These are phyloP conservation scores for Drosophila hamatofila DNA, from an alignment of 2,888 invertebrate genomes.

Conservation along the genomic window DNA sequence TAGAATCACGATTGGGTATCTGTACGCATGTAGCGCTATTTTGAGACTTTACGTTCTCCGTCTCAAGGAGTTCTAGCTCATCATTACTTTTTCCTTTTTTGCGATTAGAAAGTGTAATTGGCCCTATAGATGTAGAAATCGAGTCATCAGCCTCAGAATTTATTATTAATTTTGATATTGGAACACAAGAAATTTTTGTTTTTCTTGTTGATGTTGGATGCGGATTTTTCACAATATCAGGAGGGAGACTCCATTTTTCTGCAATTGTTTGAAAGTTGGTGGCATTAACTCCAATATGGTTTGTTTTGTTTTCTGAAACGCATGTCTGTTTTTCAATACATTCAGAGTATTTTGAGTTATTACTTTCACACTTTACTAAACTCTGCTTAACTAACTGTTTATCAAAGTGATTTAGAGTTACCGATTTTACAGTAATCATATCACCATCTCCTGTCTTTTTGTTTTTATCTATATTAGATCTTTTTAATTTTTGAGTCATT, in stretches of 20 bases:
- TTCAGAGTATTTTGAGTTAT: neutral
- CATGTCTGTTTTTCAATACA: neutral
- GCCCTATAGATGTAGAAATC: neutral
- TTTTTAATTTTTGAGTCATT: neutral
- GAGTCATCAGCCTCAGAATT: neutral
- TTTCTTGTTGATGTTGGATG: constrained; percentile 4
- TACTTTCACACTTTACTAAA: neutral
- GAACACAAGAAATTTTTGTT: constrained; percentile 39
- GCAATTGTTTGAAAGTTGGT: neutral
- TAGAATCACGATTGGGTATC: neutral
- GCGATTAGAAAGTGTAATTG: neutral
- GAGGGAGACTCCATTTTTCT: neutral
- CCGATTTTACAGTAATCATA: neutral
- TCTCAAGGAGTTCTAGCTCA: neutral
- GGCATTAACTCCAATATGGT: neutral
- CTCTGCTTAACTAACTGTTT: neutral
- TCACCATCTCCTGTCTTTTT: neutral
- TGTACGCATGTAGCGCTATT: neutral
- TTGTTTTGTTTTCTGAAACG: neutral
- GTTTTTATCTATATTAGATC: neutral
- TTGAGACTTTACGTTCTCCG: neutral
- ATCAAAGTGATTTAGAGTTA: neutral
- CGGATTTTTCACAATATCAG: constrained; percentile 33
- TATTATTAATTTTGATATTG: constrained; percentile 39
- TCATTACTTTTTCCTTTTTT: neutral